These are phyloP conservation scores for Xestobium rufovillosum DNA, from an alignment of 2,888 invertebrate genomes.

Conservation along the genomic window DNA sequence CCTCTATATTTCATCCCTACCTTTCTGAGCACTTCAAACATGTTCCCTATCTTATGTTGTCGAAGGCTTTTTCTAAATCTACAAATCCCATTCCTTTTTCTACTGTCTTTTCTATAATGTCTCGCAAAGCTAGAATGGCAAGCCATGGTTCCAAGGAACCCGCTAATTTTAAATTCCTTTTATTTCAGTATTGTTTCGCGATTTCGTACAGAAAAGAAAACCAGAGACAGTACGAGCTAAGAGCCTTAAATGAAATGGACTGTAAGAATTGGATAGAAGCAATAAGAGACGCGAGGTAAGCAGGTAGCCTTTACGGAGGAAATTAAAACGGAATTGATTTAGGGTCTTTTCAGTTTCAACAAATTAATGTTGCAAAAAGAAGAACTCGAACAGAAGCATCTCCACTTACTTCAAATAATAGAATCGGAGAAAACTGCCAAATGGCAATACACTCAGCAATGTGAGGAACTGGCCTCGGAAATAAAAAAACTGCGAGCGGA, in stretches of 20 bases:
- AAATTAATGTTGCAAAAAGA: slow-evolving; percentile 82
- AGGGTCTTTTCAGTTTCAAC: slow-evolving; percentile 61
- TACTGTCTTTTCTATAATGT: no score
- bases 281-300: slow-evolving; percentile 77
- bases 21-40: no score
- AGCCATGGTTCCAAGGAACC: no score
- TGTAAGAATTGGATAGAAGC: slow-evolving; percentile 88
- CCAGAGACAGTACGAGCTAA: slow-evolving; percentile 79
- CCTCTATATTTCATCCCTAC: no score
- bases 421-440: slow-evolving; percentile 89
- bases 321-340: neutral
- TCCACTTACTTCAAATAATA: slow-evolving; percentile 80
- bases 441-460: slow-evolving; percentile 89
- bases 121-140: no score
- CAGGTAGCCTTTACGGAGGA: neutral
- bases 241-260: slow-evolving; percentile 76
- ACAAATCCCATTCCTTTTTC: no score
- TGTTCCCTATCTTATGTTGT: no score
- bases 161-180: slow-evolving; percentile 17
- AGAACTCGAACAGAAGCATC: slow-evolving; percentile 85
- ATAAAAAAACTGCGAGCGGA: slow-evolving; percentile 83
- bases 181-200: slow-evolving; percentile 76
- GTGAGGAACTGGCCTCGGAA: slow-evolving; percentile 81
- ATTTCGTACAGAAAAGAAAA: slow-evolving; percentile 81
- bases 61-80: no score